Percentiles rank a stretch among this genome's conserved stretches.
Evolutionary conservation across 1,140 invertebrate species (phyloP).

Genomic region (Drosophila obscura): DNA sequence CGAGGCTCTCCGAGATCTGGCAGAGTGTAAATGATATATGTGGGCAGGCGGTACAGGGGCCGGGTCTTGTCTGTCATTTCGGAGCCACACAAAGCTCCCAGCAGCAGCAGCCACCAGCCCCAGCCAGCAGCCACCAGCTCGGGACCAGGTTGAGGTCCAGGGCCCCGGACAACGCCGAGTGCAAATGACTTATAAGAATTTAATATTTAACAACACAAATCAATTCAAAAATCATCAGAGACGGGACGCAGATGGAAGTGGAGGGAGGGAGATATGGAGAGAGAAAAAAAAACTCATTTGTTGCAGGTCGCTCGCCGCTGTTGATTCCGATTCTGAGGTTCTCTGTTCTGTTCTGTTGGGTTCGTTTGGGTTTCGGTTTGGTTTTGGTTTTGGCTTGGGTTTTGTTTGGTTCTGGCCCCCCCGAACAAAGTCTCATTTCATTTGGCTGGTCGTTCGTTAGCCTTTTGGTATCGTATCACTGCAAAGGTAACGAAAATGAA

Average conservation of each 20-base stretch:
- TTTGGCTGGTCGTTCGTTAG: conserved; percentile 43
- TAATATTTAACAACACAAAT: conserved; percentile 83
- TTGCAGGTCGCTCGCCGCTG: conserved; percentile 41
- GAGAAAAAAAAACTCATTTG: conserved; percentile 72
- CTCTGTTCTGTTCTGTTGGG: conserved; percentile 22
- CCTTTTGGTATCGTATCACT: conserved; percentile 74
- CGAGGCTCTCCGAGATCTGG: conserved; percentile 32
- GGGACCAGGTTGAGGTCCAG: conserved; percentile 24
- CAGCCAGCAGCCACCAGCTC: background rate
- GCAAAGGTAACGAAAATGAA: conserved; percentile 77
- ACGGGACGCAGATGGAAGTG: conserved; percentile 19
- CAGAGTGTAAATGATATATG: conserved; percentile 80
- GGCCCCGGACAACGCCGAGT: conserved; percentile 46
- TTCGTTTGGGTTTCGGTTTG: conserved; percentile 4
- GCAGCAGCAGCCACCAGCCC: background rate
- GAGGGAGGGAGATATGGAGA: background rate
- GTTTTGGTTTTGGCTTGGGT: too few relatives aligned
- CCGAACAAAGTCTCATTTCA: conserved; percentile 75
- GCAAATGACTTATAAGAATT: conserved; percentile 83
- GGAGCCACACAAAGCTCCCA: conserved; percentile 60
- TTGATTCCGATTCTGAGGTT: conserved; percentile 7
- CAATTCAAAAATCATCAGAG: conserved; percentile 82
- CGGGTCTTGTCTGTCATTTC: conserved; percentile 75
- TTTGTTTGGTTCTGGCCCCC: background rate
- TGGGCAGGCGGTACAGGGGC: conserved; percentile 37